These are phyloP conservation scores for Cossypha caffra DNA, from an alignment of 2,797 vertebrate species.

Conservation along the genomic window DNA sequence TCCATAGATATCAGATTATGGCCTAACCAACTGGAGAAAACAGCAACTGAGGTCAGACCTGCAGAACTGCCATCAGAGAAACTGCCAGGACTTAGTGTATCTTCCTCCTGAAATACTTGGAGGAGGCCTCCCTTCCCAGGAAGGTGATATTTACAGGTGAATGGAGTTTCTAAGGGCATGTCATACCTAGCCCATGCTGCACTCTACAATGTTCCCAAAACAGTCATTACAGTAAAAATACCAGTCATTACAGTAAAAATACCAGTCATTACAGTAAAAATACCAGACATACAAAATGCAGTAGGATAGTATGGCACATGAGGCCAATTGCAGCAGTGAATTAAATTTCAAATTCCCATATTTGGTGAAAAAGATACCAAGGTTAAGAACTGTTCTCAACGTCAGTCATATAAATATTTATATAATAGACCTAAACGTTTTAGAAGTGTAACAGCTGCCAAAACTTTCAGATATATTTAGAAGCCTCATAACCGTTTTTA, in stretches of 20 bases:
- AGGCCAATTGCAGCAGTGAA: background rate
- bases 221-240: background rate
- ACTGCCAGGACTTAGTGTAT: slow-evolving; percentile 67
- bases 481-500: background rate
- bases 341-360: background rate
- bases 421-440: background rate
- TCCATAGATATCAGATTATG: slow-evolving; percentile 73
- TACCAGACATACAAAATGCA: background rate
- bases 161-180: background rate
- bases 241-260: background rate
- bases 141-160: slow-evolving; percentile 78
- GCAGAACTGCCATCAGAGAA: slow-evolving; percentile 10
- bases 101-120: slow-evolving; percentile 68
- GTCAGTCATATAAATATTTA: background rate
- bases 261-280: background rate
- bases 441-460: background rate
- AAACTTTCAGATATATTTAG: background rate
- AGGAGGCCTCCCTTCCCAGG: slow-evolving; percentile 46
- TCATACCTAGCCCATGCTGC: background rate
- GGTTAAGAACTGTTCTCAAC: background rate
- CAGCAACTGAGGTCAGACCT: background rate
- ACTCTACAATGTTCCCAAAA: background rate
- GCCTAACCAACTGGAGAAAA: slow-evolving; percentile 51
- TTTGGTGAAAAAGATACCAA: background rate
- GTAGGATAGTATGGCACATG: background rate